Evolutionary conservation across 2,888 invertebrate species (phyloP), one percentile per base, ranked within the genome.

Genomic region (Ophion obscuratus): DNA sequence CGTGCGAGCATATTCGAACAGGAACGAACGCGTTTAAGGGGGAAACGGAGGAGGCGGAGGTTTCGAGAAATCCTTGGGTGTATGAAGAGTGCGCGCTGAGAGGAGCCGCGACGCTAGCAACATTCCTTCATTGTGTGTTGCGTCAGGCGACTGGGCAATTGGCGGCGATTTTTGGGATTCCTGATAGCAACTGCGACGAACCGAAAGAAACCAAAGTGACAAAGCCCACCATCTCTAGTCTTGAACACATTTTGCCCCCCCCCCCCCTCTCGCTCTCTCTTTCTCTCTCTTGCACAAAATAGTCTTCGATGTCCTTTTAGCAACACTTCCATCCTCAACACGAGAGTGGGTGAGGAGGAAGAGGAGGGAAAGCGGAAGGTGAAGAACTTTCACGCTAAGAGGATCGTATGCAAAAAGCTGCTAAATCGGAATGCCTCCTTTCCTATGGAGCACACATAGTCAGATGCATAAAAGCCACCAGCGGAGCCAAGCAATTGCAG

Each of bases 381-480:
- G 90, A 91, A 89, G 88, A 91, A 92, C 91, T 91, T 91, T 92
- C 92, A 90, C 92, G 91, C 91, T 90, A 90, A 90, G 89, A 88
- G 90, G 89, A 87, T 53, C 71, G 44, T 40, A 78, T 78, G 77
- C 68, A 64, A 89, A 59, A 81, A 53, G 81, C 67, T 75, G 61
- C 10, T 89, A 89, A 88, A 89, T 89, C 88, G 89, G 89, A 88
- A 89, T 90, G 89, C 90, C 85, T 88, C 84, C 77, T 85, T 79
- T 74, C 73, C 36, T 67, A 59, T n/a, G n/a, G 17, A 47, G 87
- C 80, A 87, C 20, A 85, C 82, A 31, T 31, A 31, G 31, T 31
- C 31, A 31, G 3, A 31, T 3, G 85, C 61, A 82, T n/a, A n/a
- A 17, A 59, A 17, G 11, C 59, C 59, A 17, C 27, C 57, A 81